Evolutionary conservation across 2,113 vertebrate genomes (phyloP).

Genomic region (Ictalurus punctatus): DNA sequence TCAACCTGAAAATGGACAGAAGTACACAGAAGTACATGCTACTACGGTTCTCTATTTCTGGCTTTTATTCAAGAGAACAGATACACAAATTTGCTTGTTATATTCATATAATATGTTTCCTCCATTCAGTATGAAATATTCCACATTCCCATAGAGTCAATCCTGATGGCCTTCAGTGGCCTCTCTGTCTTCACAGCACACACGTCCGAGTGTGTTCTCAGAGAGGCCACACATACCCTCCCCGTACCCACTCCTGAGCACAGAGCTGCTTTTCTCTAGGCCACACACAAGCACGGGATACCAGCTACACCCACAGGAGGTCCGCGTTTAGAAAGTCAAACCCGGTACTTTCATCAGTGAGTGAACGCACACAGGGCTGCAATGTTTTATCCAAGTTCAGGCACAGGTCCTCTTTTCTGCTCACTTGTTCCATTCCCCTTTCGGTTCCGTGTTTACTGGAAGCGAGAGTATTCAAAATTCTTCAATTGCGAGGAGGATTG

Average conservation of each 20-base stretch:
- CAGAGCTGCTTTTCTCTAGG: conserved; percentile 51
- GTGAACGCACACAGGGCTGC: conserved; percentile 39
- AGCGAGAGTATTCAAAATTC: neutral
- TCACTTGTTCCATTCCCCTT: conserved; percentile 38
- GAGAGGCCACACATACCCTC: conserved; percentile 21
- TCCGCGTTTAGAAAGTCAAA: conserved; percentile 27
- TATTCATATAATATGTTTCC: neutral
- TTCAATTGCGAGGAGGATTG: neutral
- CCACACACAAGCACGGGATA: conserved; percentile 42
- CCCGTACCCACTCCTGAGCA: conserved; percentile 30
- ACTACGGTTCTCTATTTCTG: neutral
- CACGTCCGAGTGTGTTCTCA: conserved; percentile 31
- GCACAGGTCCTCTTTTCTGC: conserved; percentile 45
- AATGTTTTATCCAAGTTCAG: conserved; percentile 48
- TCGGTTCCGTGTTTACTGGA: conserved; percentile 29
- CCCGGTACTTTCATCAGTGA: conserved; percentile 40
- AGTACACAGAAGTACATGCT: neutral
- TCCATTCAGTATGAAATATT: neutral
- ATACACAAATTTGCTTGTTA: neutral
- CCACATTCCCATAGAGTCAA: neutral
- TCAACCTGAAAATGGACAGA: conserved; percentile 14
- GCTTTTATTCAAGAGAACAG: neutral
- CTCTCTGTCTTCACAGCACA: conserved; percentile 40
- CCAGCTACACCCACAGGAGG: conserved; percentile 44
- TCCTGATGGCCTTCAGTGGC: conserved; percentile 17